Evolutionary conservation across 2,888 invertebrate genomes (phyloP).

Genomic region (Desoria tigrina): DNA sequence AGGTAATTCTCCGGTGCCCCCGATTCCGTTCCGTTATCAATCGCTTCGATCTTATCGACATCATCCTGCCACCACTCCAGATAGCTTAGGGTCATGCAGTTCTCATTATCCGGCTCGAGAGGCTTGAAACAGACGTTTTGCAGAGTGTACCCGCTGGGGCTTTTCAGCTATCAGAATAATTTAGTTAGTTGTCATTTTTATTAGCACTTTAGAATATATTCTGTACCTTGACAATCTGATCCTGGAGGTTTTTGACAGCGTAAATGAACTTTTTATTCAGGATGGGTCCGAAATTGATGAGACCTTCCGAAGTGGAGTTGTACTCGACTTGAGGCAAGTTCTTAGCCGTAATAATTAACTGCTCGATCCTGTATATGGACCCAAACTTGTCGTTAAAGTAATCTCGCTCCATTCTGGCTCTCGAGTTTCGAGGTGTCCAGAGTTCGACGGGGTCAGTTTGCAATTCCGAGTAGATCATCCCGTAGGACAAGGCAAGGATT

Average conservation of each 20-base stretch:
- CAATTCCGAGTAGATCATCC: conserved; percentile 72
- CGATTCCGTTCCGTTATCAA: not conserved
- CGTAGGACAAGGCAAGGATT: conserved; percentile 65
- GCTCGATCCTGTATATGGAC: conserved; percentile 92
- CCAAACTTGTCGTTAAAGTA: conserved; percentile 92
- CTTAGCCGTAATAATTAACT: conserved; percentile 71
- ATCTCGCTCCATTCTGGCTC: conserved; percentile 81
- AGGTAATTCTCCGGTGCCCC: conserved; percentile 64
- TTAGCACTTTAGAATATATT: too few relatives aligned
- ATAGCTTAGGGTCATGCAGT: conserved; percentile 84
- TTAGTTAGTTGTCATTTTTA: too few relatives aligned
- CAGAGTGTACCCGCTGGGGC: conserved; percentile 56
- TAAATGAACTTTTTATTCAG: conserved; percentile 78
- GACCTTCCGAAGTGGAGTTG: conserved; percentile 66
- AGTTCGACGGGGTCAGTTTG: conserved; percentile 94
- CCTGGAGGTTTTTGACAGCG: conserved; percentile 71
- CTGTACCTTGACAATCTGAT: conserved; percentile 64
- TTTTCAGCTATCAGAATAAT: conserved; percentile 23
- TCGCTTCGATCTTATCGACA: conserved; percentile 60
- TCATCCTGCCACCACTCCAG: conserved; percentile 89
- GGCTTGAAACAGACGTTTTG: conserved; percentile 92
- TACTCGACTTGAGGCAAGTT: conserved; percentile 58
- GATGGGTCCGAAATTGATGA: conserved; percentile 74
- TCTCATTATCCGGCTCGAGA: conserved; percentile 67
- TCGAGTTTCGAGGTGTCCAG: conserved; percentile 89